Percentiles rank a stretch among this genome's conserved stretches.
These are phyloP conservation scores for Lagorchestes hirsutus DNA, from an alignment of 2,797 vertebrate genomes.

Conservation along the genomic window DNA sequence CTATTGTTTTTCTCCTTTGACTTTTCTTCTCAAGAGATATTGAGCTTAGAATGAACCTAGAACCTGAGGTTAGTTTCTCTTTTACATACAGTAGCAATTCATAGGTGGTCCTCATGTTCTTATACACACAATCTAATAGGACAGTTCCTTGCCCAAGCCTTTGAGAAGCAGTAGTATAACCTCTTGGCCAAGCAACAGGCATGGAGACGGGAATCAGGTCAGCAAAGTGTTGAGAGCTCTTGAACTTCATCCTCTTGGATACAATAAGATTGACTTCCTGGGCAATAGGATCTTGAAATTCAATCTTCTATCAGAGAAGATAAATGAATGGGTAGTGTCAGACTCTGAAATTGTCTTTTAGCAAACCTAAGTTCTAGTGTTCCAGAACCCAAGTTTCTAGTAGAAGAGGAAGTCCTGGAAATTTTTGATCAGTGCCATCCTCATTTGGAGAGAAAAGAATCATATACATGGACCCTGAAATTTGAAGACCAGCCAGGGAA, in stretches of 20 bases:
- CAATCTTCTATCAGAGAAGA: background rate
- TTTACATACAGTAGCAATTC: background rate
- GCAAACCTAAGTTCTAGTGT: background rate
- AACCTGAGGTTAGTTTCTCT: background rate
- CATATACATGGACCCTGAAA: background rate
- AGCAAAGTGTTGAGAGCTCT: background rate
- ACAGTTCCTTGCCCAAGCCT: background rate
- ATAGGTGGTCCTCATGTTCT: background rate
- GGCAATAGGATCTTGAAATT: background rate
- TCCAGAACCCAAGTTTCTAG: background rate
- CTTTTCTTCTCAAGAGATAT: background rate
- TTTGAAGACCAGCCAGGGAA: background rate
- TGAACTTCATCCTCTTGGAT: background rate
- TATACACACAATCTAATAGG: background rate
- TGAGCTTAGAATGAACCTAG: background rate
- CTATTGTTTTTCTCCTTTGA: background rate
- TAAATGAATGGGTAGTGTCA: background rate
- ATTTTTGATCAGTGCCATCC: background rate
- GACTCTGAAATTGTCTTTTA: background rate
- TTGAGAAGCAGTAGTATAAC: background rate
- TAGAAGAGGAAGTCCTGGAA: background rate
- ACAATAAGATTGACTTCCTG: background rate
- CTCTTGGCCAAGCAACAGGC: background rate
- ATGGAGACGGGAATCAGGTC: background rate
- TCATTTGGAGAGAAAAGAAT: background rate